Conservation (phyloP, 2,113 vertebrate genomes). For the Ornithorhynchus anatinus region DNA sequence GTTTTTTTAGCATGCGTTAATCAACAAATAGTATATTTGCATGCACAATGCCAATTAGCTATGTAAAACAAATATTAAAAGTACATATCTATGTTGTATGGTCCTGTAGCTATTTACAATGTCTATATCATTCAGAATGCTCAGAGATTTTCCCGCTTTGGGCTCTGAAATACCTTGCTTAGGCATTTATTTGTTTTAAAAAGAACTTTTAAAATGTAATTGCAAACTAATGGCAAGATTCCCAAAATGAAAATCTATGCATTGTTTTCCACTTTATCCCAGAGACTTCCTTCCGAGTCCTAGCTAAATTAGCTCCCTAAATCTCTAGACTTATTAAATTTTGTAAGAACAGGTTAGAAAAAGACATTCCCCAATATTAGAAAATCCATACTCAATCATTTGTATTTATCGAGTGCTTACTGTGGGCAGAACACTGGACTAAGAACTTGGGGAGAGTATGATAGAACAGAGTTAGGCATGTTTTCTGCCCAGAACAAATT, state of each 20-base stretch:
- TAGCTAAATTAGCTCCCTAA: too few species aligned
- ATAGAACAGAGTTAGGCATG: too few species aligned
- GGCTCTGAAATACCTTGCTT: background rate
- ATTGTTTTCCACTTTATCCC: background rate
- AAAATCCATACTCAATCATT: too few species aligned
- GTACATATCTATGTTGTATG: background rate
- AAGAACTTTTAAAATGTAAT: background rate
- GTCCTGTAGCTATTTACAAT: slow-evolving; percentile 30
- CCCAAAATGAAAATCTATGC: background rate
- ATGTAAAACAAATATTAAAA: slow-evolving; percentile 30
- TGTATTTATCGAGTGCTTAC: too few species aligned
- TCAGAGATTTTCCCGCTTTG: background rate
- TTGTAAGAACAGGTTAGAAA: too few species aligned
- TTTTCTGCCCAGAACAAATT: too few species aligned
- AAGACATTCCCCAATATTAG: background rate
- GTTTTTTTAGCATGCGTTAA: slow-evolving; percentile 32
- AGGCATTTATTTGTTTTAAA: background rate
- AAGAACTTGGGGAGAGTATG: too few species aligned
- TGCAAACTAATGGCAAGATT: background rate
- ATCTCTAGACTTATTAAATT: too few species aligned
- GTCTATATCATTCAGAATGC: background rate
- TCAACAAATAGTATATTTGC: slow-evolving; percentile 38
- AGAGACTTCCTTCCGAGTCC: too few species aligned
- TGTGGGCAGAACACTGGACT: too few species aligned
- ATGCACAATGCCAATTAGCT: slow-evolving; percentile 30